Conservation (phyloP, 2,888 invertebrate species). For the Steinernema hermaphroditum region DNA sequence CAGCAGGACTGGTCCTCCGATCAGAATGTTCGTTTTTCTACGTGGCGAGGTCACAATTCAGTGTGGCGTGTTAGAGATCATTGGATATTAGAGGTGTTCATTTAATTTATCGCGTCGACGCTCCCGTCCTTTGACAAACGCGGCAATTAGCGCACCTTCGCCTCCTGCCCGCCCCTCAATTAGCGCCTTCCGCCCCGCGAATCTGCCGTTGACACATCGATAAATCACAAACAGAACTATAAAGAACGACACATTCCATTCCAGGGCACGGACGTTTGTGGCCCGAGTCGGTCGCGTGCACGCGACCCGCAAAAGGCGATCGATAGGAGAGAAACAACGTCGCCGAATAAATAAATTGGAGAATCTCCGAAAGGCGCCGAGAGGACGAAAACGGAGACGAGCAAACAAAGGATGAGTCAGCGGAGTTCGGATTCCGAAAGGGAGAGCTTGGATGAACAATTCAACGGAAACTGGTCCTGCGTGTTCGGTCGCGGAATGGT, state of each 20-base stretch:
- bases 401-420: constrained; percentile 18
- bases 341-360: background rate
- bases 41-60: too few species aligned
- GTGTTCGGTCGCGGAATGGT: background rate
- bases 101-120: background rate
- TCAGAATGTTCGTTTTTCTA: too few species aligned
- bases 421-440: background rate
- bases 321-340: background rate
- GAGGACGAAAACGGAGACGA: background rate
- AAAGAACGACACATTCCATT: background rate
- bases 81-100: too few species aligned
- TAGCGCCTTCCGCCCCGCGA: background rate
- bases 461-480: background rate
- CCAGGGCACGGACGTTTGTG: background rate
- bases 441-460: background rate
- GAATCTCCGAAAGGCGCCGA: background rate
- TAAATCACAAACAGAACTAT: background rate
- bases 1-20: too few species aligned
- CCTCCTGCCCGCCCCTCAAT: background rate
- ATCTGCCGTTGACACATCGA: background rate
- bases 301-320: background rate
- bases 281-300: background rate
- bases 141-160: background rate
- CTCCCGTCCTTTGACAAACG: background rate
- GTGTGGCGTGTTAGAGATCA: too few species aligned